Evolutionary conservation across 2,888 invertebrate species (phyloP), one percentile per base, ranked within the genome.

Genomic region (Dryocosmus kuriphilus): DNA sequence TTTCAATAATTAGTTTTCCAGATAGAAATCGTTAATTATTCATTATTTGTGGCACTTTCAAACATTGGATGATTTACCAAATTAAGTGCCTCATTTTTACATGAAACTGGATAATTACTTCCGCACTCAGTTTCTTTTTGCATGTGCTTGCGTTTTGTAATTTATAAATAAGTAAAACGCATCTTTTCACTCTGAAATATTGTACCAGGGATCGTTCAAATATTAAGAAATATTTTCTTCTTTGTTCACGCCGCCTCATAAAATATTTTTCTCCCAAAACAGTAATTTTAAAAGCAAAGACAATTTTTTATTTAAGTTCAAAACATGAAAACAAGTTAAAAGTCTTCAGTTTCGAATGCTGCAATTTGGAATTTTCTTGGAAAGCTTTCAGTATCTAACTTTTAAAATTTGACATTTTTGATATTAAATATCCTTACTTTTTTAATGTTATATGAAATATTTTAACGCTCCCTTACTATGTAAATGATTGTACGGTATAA

Each of bases 81-180:
- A 27, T 9, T 32, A n/a, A 51, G 46, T 51, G n/a, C 30, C 67
- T 8, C 22, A 11, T 62, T 46, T 16, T 16, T 19, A 30, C 2
- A 11, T n/a, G 51, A 51, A 71, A 51, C 51, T 71, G 6, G 46
- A 71, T 9, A 67, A 67, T 24, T 67, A 19, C 30, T 38, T 46
- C 7, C 27, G 9, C 27, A n/a, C 11, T 22, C 11, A 71, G 51
- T 71, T 71, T 71, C 51, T 30, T 71, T 32, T 30, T 71, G 71
- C 71, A 71, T 71, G 32, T 71, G 51, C 51, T 71, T 71, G 71
- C 46, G 16, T n/a, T 11, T 71, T 71, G 51, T 71, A 32, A 51
- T 51, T 30, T 22, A 19, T n/a, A n/a, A 11, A 24, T 24, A 24
- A 24, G 2, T 71, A 32, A 71, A 51, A 32, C 51, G 71, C 46